Evolutionary conservation across 1,140 invertebrate genomes (phyloP).

Genomic region (Saccostrea echinata): DNA sequence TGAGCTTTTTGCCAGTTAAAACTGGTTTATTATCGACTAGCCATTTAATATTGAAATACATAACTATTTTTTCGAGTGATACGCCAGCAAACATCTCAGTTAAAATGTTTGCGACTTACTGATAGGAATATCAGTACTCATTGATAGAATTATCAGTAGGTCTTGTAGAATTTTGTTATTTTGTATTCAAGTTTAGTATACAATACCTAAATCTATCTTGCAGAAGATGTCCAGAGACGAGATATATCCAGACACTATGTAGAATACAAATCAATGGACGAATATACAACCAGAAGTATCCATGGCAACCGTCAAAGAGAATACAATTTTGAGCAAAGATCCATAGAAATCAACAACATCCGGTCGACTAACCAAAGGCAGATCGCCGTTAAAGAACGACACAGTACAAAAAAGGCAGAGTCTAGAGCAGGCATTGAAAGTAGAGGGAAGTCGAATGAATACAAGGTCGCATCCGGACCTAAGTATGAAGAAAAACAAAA

Average conservation of each 20-base stretch:
- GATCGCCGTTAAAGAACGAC: neutral
- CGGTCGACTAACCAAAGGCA: neutral
- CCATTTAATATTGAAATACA: too few species aligned
- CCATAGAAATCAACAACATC: slow-evolving; percentile 26
- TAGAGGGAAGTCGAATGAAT: neutral
- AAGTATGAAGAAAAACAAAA: neutral
- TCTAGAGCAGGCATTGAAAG: neutral
- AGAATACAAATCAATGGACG: slow-evolving; percentile 28
- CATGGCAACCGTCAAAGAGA: slow-evolving; percentile 33
- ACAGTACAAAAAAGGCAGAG: neutral
- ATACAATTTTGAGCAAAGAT: slow-evolving; percentile 25
- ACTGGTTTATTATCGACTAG: too few species aligned
- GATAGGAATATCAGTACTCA: too few species aligned
- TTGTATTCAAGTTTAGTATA: too few species aligned
- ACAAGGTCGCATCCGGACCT: neutral
- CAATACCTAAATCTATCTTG: neutral
- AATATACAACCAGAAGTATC: slow-evolving; percentile 15
- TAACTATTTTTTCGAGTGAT: too few species aligned
- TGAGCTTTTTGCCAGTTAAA: too few species aligned
- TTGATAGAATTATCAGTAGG: too few species aligned
- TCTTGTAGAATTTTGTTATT: too few species aligned
- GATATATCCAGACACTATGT: slow-evolving; percentile 1
- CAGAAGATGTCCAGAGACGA: neutral
- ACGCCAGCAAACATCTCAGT: too few species aligned
- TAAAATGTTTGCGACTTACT: too few species aligned